phyloP scores from a whole-genome alignment of 2,888 invertebrate genomes.

The Opisthograptis luteolata region DNA sequence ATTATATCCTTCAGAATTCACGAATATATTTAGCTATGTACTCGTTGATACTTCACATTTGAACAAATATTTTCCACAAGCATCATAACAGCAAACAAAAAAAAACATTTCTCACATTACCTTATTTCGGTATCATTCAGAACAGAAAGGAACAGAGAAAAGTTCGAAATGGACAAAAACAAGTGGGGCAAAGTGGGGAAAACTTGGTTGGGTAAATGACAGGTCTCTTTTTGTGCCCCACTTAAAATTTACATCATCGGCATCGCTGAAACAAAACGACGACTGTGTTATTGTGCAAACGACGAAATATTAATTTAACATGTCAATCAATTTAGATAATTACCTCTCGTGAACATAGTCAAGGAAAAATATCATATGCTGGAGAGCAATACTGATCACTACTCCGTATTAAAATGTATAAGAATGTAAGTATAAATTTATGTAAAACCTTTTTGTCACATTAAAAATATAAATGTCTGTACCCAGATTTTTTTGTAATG shows the following conservation, averaged over 20 bases:
- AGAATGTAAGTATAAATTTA: too few relatives aligned
- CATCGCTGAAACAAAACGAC: conserved; percentile 16
- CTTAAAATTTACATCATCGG: conserved; percentile 40
- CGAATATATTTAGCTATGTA: too few relatives aligned
- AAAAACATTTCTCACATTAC: not conserved
- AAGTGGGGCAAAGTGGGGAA: conserved; percentile 39
- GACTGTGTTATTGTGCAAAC: conserved; percentile 34
- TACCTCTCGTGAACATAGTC: conserved; percentile 19
- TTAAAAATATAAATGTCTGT: too few relatives aligned
- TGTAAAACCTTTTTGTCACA: too few relatives aligned
- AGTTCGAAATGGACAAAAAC: conserved; percentile 42
- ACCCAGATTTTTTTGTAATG: too few relatives aligned
- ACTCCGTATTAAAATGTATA: too few relatives aligned
- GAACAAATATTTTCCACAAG: not conserved
- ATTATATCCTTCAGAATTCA: too few relatives aligned
- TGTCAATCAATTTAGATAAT: conserved; percentile 37
- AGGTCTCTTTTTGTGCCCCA: conserved; percentile 47
- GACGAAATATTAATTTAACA: conserved; percentile 35
- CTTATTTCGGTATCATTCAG: conserved; percentile 28
- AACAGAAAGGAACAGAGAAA: conserved; percentile 30
- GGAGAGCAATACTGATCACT: not conserved
- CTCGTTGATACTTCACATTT: not conserved
- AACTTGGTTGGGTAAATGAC: conserved; percentile 44
- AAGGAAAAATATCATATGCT: not conserved
- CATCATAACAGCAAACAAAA: too few relatives aligned